phyloP scores from a whole-genome alignment of 1,140 invertebrate species.

The Bombus breviceps region DNA sequence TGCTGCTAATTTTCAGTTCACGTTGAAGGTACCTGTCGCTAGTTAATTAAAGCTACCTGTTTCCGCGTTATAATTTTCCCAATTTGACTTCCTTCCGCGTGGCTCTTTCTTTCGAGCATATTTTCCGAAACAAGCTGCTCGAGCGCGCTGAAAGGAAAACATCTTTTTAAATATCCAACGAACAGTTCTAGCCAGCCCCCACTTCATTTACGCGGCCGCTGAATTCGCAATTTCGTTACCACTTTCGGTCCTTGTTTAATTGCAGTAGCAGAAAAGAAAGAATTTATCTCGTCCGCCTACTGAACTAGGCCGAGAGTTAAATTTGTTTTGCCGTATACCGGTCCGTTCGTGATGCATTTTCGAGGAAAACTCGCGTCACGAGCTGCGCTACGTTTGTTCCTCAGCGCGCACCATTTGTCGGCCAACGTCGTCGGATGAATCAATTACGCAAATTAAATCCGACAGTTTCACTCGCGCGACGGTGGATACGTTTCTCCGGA shows the following conservation, averaged over 20 bases:
- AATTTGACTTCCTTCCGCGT: neutral
- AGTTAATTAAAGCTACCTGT: constrained; percentile 14
- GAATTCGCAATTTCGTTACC: neutral
- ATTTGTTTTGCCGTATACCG: constrained; percentile 15
- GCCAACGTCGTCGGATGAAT: neutral
- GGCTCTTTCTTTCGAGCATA: neutral
- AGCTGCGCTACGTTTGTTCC: neutral
- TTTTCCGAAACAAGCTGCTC: neutral
- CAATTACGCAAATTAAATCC: constrained; percentile 35
- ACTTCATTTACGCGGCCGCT: neutral
- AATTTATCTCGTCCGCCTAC: neutral
- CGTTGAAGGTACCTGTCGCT: neutral
- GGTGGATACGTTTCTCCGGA: neutral
- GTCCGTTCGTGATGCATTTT: neutral
- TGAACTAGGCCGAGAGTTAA: neutral
- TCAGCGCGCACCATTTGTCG: neutral
- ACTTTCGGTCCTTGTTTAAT: constrained; percentile 15
- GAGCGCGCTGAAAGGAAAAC: neutral
- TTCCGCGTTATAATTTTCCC: neutral
- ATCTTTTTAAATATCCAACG: neutral
- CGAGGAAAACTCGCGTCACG: too few relatives aligned
- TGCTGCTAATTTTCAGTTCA: neutral
- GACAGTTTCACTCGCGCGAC: neutral
- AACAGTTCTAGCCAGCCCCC: too few relatives aligned
- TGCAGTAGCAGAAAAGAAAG: constrained; percentile 4